Evolutionary conservation across 1,140 invertebrate genomes (phyloP).

Genomic region (Neodiprion pinetum): DNA sequence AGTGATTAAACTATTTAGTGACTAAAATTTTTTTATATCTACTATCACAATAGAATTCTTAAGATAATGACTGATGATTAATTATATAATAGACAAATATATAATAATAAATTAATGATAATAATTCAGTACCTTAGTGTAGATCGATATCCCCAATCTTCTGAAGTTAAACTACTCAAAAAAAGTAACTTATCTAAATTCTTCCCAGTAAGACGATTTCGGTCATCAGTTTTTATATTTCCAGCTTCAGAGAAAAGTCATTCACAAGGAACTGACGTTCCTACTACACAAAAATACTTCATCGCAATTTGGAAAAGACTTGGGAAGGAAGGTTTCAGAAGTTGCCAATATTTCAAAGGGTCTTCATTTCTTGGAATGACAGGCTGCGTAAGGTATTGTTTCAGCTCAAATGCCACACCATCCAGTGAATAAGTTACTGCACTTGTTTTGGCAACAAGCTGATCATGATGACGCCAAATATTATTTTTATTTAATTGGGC

Average conservation of each 20-base stretch:
- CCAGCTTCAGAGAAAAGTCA: slow-evolving; percentile 51
- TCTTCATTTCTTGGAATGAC: slow-evolving; percentile 43
- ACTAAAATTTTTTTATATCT: no score
- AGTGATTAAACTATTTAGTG: no score
- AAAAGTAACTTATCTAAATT: slow-evolving; percentile 27
- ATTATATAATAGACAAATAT: no score
- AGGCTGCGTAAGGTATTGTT: slow-evolving; percentile 24
- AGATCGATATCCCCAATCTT: slow-evolving; percentile 15
- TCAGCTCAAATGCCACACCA: slow-evolving; percentile 15
- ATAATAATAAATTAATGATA: no score
- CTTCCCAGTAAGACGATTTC: slow-evolving; percentile 23
- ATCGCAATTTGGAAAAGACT: slow-evolving; percentile 41
- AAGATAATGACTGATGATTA: no score
- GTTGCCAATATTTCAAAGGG: slow-evolving; percentile 50
- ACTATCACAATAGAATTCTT: no score
- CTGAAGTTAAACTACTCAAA: slow-evolving; percentile 16
- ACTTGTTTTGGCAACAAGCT: slow-evolving; percentile 1
- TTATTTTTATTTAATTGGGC: neutral
- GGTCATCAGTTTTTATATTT: slow-evolving; percentile 20
- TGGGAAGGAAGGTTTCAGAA: slow-evolving; percentile 46
- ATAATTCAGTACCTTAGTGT: no score
- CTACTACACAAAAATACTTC: slow-evolving; percentile 46
- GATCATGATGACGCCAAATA: slow-evolving; percentile 18
- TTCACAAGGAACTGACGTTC: slow-evolving; percentile 51
- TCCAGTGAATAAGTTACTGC: neutral